phyloP scores from a whole-genome alignment of 2,113 vertebrate species.

The Pagrus major region DNA sequence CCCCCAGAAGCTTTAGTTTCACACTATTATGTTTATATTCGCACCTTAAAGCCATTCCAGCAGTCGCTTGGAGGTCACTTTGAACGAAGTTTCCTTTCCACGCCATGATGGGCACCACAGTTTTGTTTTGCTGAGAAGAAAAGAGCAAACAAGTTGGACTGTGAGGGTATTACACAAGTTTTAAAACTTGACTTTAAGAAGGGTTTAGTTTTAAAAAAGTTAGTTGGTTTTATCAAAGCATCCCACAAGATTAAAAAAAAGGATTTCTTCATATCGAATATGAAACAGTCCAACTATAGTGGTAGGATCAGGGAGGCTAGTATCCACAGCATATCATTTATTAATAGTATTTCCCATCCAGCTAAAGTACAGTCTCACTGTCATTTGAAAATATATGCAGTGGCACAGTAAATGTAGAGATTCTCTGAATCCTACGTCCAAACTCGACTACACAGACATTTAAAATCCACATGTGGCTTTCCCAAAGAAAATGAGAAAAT shows the following conservation, averaged over 20 bases:
- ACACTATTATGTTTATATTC: slow-evolving; percentile 53
- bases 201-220: slow-evolving; percentile 35
- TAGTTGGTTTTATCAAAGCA: slow-evolving; percentile 29
- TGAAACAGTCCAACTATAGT: slow-evolving; percentile 43
- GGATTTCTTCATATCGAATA: slow-evolving; percentile 26
- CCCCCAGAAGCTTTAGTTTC: slow-evolving; percentile 31
- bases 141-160: slow-evolving; percentile 25
- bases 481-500: slow-evolving; percentile 4
- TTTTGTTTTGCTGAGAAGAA: slow-evolving; percentile 39
- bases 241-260: slow-evolving; percentile 33
- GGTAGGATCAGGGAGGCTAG: slow-evolving; percentile 46
- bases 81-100: slow-evolving; percentile 24
- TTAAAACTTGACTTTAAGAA: slow-evolving; percentile 24
- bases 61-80: slow-evolving; percentile 46
- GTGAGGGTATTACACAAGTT: slow-evolving; percentile 1
- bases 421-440: slow-evolving; percentile 1
- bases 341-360: slow-evolving; percentile 61
- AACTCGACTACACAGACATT: slow-evolving; percentile 35
- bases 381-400: slow-evolving; percentile 46
- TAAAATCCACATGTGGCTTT: slow-evolving; percentile 40
- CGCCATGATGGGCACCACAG: not conserved
- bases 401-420: slow-evolving; percentile 30
- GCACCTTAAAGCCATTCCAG: slow-evolving; percentile 45
- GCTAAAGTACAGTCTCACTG: slow-evolving; percentile 32
- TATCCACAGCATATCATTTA: slow-evolving; percentile 65